A percentile compares a stretch with the other conserved stretches of the same genome.
phyloP scores from a whole-genome alignment of 2,797 vertebrate species.

The Chanos chanos region DNA sequence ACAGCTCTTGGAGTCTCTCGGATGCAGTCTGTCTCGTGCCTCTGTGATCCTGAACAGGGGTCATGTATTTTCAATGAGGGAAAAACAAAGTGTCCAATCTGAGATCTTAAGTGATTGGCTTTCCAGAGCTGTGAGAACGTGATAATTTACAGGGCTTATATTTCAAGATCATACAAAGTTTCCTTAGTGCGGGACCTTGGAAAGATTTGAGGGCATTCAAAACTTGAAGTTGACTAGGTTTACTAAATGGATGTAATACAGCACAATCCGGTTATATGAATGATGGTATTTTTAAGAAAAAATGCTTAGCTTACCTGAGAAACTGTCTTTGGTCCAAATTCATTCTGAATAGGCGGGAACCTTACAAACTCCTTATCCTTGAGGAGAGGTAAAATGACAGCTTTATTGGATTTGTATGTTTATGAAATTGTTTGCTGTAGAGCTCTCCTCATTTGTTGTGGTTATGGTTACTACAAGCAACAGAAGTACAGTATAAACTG shows the following conservation, averaged over 20 bases:
- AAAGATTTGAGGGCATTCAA: neutral
- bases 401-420: neutral
- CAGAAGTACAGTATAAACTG: too few species aligned
- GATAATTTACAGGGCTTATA: slow-evolving; percentile 12
- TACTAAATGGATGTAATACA: too few species aligned
- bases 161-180: slow-evolving; percentile 4
- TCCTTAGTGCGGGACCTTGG: too few species aligned
- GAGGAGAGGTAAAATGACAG: slow-evolving; percentile 8
- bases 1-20: slow-evolving; percentile 51
- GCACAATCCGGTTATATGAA: too few species aligned
- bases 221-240: neutral
- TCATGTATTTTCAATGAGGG: slow-evolving; percentile 23
- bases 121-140: slow-evolving; percentile 9
- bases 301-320: neutral
- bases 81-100: slow-evolving; percentile 7
- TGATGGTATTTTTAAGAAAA: neutral
- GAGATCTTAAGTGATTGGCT: slow-evolving; percentile 11
- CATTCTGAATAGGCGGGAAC: slow-evolving; percentile 51
- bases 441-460: too few species aligned
- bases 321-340: neutral
- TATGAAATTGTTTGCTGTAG: neutral
- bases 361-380: slow-evolving; percentile 50
- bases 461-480: too few species aligned
- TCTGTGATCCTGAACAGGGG: slow-evolving; percentile 39
- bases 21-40: slow-evolving; percentile 31